Conservation (phyloP, 1,140 invertebrate genomes). For the Hylaeus anthracinus region DNA sequence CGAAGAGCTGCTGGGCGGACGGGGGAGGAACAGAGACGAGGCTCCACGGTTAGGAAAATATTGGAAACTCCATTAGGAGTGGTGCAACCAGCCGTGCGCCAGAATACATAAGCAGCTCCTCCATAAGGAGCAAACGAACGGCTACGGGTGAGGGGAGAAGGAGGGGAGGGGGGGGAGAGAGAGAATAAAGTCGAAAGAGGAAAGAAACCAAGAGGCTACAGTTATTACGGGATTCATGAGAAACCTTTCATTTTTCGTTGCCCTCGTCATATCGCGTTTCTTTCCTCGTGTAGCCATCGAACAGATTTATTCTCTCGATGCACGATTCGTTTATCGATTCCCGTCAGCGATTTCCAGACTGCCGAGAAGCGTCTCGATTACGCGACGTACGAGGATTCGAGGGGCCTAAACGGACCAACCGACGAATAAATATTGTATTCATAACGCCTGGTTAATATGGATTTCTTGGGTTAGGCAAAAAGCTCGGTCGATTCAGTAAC, state of each 20-base stretch:
- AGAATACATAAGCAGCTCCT: conserved; percentile 65
- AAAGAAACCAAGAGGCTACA: conserved; percentile 43
- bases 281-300: too few species aligned
- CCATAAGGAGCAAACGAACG: conserved; percentile 34
- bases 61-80: conserved; percentile 68
- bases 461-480: too few species aligned
- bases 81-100: conserved; percentile 62
- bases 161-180: conserved; percentile 9
- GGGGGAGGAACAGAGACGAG: conserved; percentile 20
- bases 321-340: neutral
- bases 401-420: too few species aligned
- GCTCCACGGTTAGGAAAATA: conserved; percentile 61
- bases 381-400: too few species aligned
- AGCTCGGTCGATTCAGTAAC: too few species aligned
- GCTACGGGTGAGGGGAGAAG: too few species aligned
- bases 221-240: conserved; percentile 67
- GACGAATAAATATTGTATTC: too few species aligned
- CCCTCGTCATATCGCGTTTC: conserved; percentile 5
- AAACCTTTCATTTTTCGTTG: conserved; percentile 58
- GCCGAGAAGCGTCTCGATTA: neutral
- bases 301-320: neutral
- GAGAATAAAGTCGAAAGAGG: conserved; percentile 18
- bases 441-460: too few species aligned
- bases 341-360: neutral
- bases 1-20: neutral